phyloP scores from a whole-genome alignment of 2,113 vertebrate genomes.

The Colossoma macropomum region DNA sequence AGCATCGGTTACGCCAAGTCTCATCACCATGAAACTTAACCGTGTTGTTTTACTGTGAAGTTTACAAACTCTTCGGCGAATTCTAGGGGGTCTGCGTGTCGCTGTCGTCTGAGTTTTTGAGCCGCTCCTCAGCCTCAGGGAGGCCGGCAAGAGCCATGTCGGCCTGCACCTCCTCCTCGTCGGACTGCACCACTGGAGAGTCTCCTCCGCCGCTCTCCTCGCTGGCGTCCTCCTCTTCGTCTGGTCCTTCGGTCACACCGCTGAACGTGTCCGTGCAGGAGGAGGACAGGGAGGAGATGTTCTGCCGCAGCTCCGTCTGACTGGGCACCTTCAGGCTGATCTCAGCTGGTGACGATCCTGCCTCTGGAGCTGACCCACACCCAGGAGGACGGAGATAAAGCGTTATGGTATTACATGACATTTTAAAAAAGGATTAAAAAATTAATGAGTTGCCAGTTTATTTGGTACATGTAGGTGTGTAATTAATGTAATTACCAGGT shows the following conservation, averaged over 20 bases:
- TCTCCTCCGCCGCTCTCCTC: constrained; percentile 70
- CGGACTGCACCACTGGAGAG: constrained; percentile 83
- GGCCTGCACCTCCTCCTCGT: constrained; percentile 90
- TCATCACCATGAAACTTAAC: background rate
- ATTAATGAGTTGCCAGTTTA: no score
- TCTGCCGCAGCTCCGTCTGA: constrained; percentile 64
- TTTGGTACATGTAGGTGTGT: no score
- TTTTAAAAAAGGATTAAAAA: no score
- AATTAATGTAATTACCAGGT: no score
- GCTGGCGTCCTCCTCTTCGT: constrained; percentile 65
- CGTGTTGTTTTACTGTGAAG: background rate
- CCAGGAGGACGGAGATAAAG: background rate
- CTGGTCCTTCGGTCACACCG: constrained; percentile 62
- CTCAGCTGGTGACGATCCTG: constrained; percentile 65
- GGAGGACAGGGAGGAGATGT: constrained; percentile 67
- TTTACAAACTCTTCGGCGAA: background rate
- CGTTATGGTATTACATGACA: no score
- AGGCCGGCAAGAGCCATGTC: constrained; percentile 81
- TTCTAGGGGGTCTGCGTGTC: constrained; percentile 77
- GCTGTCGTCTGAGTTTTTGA: constrained; percentile 83
- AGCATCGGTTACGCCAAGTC: background rate
- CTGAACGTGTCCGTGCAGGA: constrained; percentile 66
- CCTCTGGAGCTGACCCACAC: constrained; percentile 75
- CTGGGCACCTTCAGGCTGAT: constrained; percentile 78
- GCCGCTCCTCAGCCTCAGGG: constrained; percentile 50